A percentile compares a stretch with the other conserved stretches of the same genome.
These are phyloP conservation scores for Coregonus ussuriensis DNA, from an alignment of 2,797 vertebrate species.

Conservation along the genomic window DNA sequence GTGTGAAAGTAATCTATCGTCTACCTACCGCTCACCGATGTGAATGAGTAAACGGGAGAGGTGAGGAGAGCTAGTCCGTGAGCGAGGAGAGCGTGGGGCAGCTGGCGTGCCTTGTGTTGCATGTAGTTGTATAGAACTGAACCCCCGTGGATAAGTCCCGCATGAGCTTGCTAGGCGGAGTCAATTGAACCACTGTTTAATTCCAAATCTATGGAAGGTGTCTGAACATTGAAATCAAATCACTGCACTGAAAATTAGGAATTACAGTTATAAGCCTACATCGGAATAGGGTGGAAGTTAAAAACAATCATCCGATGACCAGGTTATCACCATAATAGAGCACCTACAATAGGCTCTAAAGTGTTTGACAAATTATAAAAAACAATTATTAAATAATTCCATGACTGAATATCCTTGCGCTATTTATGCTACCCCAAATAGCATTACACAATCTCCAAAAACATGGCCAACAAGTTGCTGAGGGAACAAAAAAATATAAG, in stretches of 20 bases:
- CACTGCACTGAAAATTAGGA: neutral
- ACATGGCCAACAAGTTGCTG: too few species aligned
- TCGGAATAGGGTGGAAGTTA: neutral
- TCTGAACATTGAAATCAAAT: slow-evolving; percentile 20
- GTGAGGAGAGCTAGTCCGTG: slow-evolving; percentile 31
- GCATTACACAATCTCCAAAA: too few species aligned
- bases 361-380: too few species aligned
- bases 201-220: slow-evolving; percentile 53
- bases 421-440: too few species aligned
- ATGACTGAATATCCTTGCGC: too few species aligned
- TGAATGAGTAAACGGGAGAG: slow-evolving; percentile 54
- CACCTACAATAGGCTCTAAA: too few species aligned
- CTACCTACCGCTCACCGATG: slow-evolving; percentile 36
- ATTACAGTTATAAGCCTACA: too few species aligned
- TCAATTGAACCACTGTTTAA: slow-evolving; percentile 68
- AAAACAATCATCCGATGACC: neutral
- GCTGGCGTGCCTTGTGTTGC: slow-evolving; percentile 10
- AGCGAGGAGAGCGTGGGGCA: slow-evolving; percentile 23
- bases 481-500: too few species aligned
- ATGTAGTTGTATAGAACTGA: slow-evolving; percentile 17
- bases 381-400: too few species aligned
- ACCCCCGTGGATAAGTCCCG: slow-evolving; percentile 58
- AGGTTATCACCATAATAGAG: too few species aligned
- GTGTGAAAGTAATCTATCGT: slow-evolving; percentile 46
- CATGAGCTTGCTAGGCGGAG: slow-evolving; percentile 70